Percentiles rank a stretch among this genome's conserved stretches.
Conservation (phyloP, 2,113 vertebrate genomes). For the Cyanistes caeruleus region DNA sequence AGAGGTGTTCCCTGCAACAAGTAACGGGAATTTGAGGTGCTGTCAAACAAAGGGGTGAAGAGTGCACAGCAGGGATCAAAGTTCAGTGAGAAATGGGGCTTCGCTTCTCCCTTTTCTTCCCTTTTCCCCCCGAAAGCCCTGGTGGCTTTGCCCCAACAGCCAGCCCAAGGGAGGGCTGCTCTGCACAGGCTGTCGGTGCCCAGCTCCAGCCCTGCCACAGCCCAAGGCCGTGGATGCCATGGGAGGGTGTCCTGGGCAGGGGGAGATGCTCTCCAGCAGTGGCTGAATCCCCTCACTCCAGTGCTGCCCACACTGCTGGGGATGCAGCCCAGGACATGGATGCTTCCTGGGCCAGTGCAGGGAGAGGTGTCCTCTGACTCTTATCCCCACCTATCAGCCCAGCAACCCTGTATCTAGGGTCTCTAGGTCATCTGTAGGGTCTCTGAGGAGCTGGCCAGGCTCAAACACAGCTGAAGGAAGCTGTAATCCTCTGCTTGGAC, state of each 20-base stretch:
- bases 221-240: rapidly evolving
- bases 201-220: neutral
- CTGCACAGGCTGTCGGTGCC: neutral
- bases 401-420: neutral
- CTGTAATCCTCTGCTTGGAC: neutral
- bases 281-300: neutral
- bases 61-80: neutral
- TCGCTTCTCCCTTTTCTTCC: neutral
- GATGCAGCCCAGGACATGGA: neutral
- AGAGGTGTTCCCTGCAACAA: neutral
- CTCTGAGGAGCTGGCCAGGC: neutral
- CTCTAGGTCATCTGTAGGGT: neutral
- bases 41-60: neutral
- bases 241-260: neutral
- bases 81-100: neutral
- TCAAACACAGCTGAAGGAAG: neutral
- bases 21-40: neutral
- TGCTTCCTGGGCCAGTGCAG: neutral
- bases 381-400: neutral
- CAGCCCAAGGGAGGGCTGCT: rapidly evolving
- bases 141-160: neutral
- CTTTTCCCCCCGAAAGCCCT: neutral
- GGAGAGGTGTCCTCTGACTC: neutral
- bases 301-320: rapidly evolving
- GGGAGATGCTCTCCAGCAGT: neutral